These are phyloP conservation scores for Ylistrum balloti DNA, from an alignment of 1,140 invertebrate genomes.

Conservation along the genomic window DNA sequence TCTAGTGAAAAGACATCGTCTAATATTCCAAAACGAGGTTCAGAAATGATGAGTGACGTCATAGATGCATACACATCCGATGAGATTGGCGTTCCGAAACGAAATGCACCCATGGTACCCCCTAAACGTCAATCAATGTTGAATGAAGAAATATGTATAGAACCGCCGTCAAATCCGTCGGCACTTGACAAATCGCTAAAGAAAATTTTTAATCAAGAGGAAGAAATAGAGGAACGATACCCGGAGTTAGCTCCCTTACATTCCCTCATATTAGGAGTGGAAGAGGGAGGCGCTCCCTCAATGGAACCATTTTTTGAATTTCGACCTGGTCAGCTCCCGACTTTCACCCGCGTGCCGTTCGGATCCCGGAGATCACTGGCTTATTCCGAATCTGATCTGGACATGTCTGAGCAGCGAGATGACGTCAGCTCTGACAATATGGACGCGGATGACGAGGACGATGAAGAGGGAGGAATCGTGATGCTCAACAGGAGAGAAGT, in stretches of 20 bases:
- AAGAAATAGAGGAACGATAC: constrained; percentile 51
- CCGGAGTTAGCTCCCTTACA: constrained; percentile 50
- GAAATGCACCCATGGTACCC: not conserved
- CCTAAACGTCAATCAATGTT: constrained; percentile 31
- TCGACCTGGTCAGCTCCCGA: constrained; percentile 2
- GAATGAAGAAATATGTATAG: not conserved
- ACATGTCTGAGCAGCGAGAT: constrained; percentile 73
- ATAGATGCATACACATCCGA: constrained; percentile 58
- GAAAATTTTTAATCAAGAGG: constrained; percentile 64
- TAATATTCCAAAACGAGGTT: constrained; percentile 54
- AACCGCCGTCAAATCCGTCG: not conserved
- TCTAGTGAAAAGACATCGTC: not conserved
- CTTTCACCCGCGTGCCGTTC: not conserved
- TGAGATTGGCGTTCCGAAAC: constrained; percentile 42
- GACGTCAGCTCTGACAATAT: constrained; percentile 71
- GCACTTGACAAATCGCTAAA: constrained; percentile 42
- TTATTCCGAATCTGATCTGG: constrained; percentile 75
- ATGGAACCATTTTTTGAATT: constrained; percentile 56
- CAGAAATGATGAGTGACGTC: constrained; percentile 59
- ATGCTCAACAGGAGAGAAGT: not conserved
- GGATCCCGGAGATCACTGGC: constrained; percentile 60
- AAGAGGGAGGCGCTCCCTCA: constrained; percentile 48
- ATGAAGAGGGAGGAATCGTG: constrained; percentile 65
- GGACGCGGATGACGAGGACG: constrained; percentile 74
- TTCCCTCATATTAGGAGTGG: constrained; percentile 49